phyloP scores from a whole-genome alignment of 2,888 invertebrate genomes.

The Oxyteleia sp. region DNA sequence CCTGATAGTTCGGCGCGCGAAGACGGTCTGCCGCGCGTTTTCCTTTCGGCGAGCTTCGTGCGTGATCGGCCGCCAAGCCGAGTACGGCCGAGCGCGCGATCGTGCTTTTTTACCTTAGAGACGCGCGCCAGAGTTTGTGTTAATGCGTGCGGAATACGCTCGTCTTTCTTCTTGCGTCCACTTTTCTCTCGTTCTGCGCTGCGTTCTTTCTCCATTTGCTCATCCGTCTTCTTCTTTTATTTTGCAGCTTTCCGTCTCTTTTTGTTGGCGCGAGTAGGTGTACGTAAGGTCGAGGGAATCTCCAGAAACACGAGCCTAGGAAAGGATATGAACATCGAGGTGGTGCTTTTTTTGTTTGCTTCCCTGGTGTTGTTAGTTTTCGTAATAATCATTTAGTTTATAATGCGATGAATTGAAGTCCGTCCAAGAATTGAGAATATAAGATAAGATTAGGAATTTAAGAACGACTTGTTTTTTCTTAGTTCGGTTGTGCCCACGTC shows the following conservation, averaged over 20 bases:
- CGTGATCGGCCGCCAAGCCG: too few relatives aligned
- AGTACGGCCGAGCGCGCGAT: too few relatives aligned
- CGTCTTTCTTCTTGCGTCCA: conserved; percentile 4
- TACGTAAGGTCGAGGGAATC: not conserved
- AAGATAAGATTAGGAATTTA: too few relatives aligned
- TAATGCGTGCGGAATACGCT: conserved; percentile 40
- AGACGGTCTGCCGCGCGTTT: too few relatives aligned
- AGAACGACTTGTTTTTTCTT: too few relatives aligned
- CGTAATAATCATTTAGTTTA: too few relatives aligned
- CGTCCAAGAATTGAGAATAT: too few relatives aligned
- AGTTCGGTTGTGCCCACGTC: too few relatives aligned
- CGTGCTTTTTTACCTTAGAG: conserved; percentile 60
- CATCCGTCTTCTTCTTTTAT: not conserved
- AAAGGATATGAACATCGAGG: not conserved
- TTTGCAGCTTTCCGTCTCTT: not conserved
- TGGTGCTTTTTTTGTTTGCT: not conserved
- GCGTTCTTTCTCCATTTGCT: not conserved
- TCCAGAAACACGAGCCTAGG: conserved; percentile 1
- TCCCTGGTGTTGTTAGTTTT: too few relatives aligned
- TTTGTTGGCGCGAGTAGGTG: not conserved
- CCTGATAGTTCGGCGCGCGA: too few relatives aligned
- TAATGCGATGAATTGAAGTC: too few relatives aligned
- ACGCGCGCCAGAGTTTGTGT: conserved; percentile 28
- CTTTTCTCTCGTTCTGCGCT: conserved; percentile 1
- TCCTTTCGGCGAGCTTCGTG: too few relatives aligned